A percentile compares a stretch with the other conserved stretches of the same genome.
Evolutionary conservation across 2,888 invertebrate species (phyloP).

Genomic region (Polymixis lichenea): DNA sequence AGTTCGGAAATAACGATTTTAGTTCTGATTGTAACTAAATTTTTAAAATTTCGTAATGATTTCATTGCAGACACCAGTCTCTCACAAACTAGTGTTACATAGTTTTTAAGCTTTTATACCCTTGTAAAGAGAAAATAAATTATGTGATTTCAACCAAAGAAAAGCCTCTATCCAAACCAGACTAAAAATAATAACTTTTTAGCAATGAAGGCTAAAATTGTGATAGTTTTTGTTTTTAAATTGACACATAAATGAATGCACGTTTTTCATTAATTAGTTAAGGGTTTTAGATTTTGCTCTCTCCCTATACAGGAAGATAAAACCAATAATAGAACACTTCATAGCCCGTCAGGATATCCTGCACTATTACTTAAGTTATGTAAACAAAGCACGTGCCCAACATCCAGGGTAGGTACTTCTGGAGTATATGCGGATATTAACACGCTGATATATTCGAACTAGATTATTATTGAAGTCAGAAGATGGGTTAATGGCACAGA

Average conservation of each 20-base stretch:
- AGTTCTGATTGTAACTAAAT: not conserved
- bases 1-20: not conserved
- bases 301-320: constrained; percentile 29
- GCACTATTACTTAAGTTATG: not conserved
- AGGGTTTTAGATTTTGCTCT: constrained; percentile 7
- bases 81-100: no score
- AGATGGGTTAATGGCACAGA: no score
- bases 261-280: not conserved
- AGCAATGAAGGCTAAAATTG: no score
- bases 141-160: not conserved
- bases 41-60: not conserved
- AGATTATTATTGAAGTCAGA: no score
- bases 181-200: no score
- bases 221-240: no score
- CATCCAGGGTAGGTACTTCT: constrained; percentile 14
- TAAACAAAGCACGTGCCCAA: constrained; percentile 30
- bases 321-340: not conserved
- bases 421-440: not conserved
- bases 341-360: constrained; percentile 46
- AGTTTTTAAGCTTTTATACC: no score
- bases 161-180: not conserved
- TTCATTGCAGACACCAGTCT: not conserved
- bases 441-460: not conserved
- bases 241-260: no score
- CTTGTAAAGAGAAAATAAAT: no score